A percentile compares a stretch with the other conserved stretches of the same genome.
phyloP scores from a whole-genome alignment of 1,140 invertebrate species.

The Orius laevigatus region DNA sequence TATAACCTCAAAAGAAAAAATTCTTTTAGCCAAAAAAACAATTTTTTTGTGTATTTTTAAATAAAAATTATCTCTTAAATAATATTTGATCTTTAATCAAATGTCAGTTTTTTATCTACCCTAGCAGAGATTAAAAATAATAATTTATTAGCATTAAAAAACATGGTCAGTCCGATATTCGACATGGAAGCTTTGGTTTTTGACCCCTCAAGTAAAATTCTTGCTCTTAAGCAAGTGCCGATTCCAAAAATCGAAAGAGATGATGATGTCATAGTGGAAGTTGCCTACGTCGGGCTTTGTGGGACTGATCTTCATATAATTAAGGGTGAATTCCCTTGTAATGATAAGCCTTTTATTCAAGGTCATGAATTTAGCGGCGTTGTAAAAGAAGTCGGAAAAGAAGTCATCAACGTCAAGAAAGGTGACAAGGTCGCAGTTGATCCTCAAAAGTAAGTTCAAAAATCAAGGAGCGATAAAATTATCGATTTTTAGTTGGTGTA shows the following conservation, averaged over 20 bases:
- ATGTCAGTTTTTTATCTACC: neutral
- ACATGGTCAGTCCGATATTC: neutral
- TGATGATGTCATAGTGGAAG: conserved; percentile 41
- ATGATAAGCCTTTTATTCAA: conserved; percentile 23
- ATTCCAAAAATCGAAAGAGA: conserved; percentile 27
- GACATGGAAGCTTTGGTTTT: conserved; percentile 45
- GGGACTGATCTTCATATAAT: conserved; percentile 68
- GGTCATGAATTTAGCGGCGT: conserved; percentile 55
- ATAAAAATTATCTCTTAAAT: neutral
- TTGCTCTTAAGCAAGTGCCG: conserved; percentile 31
- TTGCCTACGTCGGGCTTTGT: conserved; percentile 54
- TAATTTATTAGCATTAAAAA: neutral
- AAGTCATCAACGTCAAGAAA: conserved; percentile 37
- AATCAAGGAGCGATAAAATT: neutral
- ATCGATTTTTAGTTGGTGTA: conserved; percentile 31
- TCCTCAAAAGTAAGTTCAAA: conserved; percentile 36
- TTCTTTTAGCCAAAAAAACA: too few species aligned
- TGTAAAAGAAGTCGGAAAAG: conserved; percentile 36
- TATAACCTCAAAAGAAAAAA: too few species aligned
- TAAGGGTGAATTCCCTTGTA: conserved; percentile 23
- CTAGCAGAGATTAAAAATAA: neutral
- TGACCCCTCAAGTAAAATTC: conserved; percentile 29
- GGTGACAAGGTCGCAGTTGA: conserved; percentile 49
- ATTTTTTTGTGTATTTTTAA: conserved; percentile 13
- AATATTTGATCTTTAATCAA: neutral